These are phyloP conservation scores for Drosophila falleni DNA, from an alignment of 2,888 invertebrate genomes.

Conservation along the genomic window DNA sequence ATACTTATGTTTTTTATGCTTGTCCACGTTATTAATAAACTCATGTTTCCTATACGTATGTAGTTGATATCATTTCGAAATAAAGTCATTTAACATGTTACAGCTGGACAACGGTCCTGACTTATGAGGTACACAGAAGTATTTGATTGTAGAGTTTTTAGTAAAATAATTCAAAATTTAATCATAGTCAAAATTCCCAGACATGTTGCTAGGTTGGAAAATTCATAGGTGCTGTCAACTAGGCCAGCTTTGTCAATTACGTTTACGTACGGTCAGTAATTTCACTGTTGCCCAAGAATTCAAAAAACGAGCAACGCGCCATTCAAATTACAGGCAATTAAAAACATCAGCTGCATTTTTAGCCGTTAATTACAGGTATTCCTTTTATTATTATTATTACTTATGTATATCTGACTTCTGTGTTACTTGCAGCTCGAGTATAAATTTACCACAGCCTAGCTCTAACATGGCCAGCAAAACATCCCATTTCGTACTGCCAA, in stretches of 20 bases:
- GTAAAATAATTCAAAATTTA: constrained; percentile 26
- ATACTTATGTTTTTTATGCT: background rate
- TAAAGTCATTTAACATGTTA: constrained; percentile 50
- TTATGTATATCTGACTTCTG: constrained; percentile 18
- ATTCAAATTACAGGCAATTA: constrained; percentile 30
- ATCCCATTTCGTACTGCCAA: constrained; percentile 84
- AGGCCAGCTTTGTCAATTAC: constrained; percentile 44
- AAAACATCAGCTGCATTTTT: constrained; percentile 21
- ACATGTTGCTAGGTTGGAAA: constrained; percentile 63
- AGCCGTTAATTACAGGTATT: constrained; percentile 58
- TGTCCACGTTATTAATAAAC: constrained; percentile 24
- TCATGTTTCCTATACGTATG: constrained; percentile 3
- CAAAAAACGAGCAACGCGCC: constrained; percentile 20
- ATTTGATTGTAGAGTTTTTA: constrained; percentile 1
- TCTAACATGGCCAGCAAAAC: constrained; percentile 75
- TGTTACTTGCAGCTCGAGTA: constrained; percentile 50
- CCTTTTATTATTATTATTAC: constrained; percentile 2
- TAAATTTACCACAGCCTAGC: constrained; percentile 40
- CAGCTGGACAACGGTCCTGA: constrained; percentile 36
- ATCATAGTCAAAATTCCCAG: constrained; percentile 46
- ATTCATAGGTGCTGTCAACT: constrained; percentile 54
- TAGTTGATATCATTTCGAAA: constrained; percentile 33
- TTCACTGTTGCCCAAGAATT: constrained; percentile 21
- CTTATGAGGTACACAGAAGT: background rate
- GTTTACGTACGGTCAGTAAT: constrained; percentile 32